These are phyloP conservation scores for Ernsta delagoae DNA, from an alignment of 2,888 invertebrate genomes.

Conservation along the genomic window DNA sequence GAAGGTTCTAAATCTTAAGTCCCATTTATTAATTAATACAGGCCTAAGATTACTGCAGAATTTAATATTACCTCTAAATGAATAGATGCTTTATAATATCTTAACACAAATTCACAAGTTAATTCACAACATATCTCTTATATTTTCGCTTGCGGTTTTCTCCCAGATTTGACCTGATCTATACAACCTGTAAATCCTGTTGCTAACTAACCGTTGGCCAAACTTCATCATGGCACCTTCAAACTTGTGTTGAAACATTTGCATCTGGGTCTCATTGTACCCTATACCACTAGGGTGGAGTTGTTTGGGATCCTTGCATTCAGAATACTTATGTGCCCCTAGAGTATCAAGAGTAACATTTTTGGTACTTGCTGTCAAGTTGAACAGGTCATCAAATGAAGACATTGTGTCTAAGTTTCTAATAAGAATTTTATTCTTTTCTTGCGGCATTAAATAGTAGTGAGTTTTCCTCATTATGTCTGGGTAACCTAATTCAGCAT, in stretches of 20 bases:
- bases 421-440: constrained; percentile 60
- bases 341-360: constrained; percentile 65
- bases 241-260: constrained; percentile 77
- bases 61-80: background rate
- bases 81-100: constrained; percentile 1
- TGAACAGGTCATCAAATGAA: constrained; percentile 72
- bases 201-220: constrained; percentile 72
- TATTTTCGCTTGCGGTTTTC: constrained; percentile 62
- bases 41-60: background rate
- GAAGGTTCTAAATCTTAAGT: too few species aligned
- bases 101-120: background rate
- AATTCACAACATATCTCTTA: constrained; percentile 65
- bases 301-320: constrained; percentile 72
- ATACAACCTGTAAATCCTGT: constrained; percentile 77
- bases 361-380: constrained; percentile 58
- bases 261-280: constrained; percentile 77
- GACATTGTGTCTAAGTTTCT: constrained; percentile 75
- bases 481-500: constrained; percentile 69
- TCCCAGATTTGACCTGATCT: constrained; percentile 80
- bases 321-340: constrained; percentile 76
- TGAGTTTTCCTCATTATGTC: constrained; percentile 78
- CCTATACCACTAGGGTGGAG: constrained; percentile 61
- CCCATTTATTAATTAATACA: too few species aligned
- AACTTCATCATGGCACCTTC: constrained; percentile 82
- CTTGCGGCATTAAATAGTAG: constrained; percentile 66